These are phyloP conservation scores for Epinephelus moara DNA, from an alignment of 2,113 vertebrate genomes.

Conservation along the genomic window DNA sequence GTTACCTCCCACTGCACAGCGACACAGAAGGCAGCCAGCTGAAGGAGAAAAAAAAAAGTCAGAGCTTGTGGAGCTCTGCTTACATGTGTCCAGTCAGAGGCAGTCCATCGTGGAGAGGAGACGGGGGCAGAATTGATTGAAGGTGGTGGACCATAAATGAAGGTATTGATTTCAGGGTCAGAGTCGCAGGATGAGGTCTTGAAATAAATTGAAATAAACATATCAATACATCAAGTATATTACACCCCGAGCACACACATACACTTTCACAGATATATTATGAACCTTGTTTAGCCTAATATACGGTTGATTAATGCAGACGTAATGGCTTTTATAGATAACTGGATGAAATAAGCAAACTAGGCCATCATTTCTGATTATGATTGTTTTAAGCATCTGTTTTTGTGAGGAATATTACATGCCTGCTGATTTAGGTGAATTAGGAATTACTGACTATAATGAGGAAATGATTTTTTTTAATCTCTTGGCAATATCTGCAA, in stretches of 20 bases:
- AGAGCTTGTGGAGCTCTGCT: constrained; percentile 49
- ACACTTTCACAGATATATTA: constrained; percentile 75
- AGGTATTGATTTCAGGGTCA: constrained; percentile 84
- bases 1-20: constrained; percentile 66
- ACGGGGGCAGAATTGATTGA: constrained; percentile 79
- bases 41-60: background rate
- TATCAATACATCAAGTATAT: constrained; percentile 85
- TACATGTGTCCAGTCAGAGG: constrained; percentile 77
- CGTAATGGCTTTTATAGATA: constrained; percentile 54
- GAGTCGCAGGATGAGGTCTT: constrained; percentile 80
- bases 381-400: constrained; percentile 15
- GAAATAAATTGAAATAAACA: constrained; percentile 86
- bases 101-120: constrained; percentile 67
- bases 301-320: constrained; percentile 71
- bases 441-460: constrained; percentile 12
- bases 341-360: constrained; percentile 53
- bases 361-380: constrained; percentile 44
- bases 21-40: constrained; percentile 45
- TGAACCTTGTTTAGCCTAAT: constrained; percentile 79
- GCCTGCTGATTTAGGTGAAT: constrained; percentile 32
- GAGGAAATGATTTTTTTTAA: constrained; percentile 15
- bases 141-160: constrained; percentile 84
- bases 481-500: background rate
- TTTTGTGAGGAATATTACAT: constrained; percentile 28
- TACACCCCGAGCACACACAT: constrained; percentile 71